Evolutionary conservation across 2,797 vertebrate genomes (phyloP).

Genomic region (Ficedula albicollis): DNA sequence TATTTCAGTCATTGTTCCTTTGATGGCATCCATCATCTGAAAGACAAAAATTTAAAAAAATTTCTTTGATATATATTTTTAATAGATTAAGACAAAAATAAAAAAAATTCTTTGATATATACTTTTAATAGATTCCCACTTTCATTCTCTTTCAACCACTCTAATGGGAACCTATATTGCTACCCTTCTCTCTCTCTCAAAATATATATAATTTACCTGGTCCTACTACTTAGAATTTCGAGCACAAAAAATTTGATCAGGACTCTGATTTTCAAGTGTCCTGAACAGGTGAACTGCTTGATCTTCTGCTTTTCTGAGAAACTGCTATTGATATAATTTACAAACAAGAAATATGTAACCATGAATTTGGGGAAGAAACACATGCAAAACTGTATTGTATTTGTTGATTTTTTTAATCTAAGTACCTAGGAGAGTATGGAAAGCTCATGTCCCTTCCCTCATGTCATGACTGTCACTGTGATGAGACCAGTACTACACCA

Average conservation of each 20-base stretch:
- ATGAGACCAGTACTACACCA: neutral
- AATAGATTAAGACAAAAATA: neutral
- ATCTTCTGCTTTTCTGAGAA: neutral
- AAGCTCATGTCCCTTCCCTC: neutral
- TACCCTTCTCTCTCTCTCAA: neutral
- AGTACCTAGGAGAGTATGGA: neutral
- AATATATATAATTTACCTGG: neutral
- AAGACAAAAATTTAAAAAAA: neutral
- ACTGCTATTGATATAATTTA: neutral
- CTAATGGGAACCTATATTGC: neutral
- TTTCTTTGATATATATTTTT: neutral
- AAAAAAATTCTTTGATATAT: neutral
- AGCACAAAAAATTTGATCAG: neutral
- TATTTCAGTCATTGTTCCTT: slow-evolving; percentile 98
- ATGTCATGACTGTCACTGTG: neutral
- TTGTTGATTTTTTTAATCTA: neutral
- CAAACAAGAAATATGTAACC: neutral
- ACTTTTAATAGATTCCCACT: neutral
- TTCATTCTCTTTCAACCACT: neutral
- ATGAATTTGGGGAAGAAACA: neutral
- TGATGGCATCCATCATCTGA: slow-evolving; percentile 98
- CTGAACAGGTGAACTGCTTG: neutral
- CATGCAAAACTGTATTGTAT: neutral
- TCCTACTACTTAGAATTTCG: neutral
- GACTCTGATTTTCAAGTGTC: neutral